phyloP scores from a whole-genome alignment of 2,888 invertebrate genomes.

The Caenorhabditis uteleia region DNA sequence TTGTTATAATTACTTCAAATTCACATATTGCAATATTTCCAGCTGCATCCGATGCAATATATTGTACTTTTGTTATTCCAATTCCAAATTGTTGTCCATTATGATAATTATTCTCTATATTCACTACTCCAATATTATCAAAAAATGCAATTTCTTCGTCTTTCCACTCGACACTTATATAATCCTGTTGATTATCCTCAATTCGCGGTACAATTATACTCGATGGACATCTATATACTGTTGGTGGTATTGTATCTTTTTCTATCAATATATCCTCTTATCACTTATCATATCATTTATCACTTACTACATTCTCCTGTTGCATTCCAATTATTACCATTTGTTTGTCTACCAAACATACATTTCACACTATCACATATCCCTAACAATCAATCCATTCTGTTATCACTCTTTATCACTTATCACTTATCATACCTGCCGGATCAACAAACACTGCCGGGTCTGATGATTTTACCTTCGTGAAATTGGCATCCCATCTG shows the following conservation, averaged over 20 bases:
- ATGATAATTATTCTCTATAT: conserved; percentile 17
- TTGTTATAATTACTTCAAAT: conserved; percentile 29
- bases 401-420: not conserved
- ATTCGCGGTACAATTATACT: not conserved
- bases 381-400: conserved; percentile 1
- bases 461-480: conserved; percentile 18
- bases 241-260: conserved; percentile 31
- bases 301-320: too few relatives aligned
- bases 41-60: conserved; percentile 39
- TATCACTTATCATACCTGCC: conserved; percentile 8
- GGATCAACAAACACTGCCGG: conserved; percentile 34
- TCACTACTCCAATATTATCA: conserved; percentile 27
- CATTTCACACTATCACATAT: conserved; percentile 30
- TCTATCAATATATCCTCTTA: conserved; percentile 7
- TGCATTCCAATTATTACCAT: too few relatives aligned
- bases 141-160: conserved; percentile 25
- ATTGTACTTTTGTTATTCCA: conserved; percentile 36
- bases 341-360: conserved; percentile 29
- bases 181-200: too few relatives aligned
- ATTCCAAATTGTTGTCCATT: conserved; percentile 33
- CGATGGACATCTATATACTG: conserved; percentile 19
- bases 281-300: too few relatives aligned
- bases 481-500: conserved; percentile 25
- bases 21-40: conserved; percentile 37
- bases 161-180: conserved; percentile 13